These are phyloP conservation scores for Palaemon carinicauda DNA, from an alignment of 1,140 invertebrate genomes.

Conservation along the genomic window DNA sequence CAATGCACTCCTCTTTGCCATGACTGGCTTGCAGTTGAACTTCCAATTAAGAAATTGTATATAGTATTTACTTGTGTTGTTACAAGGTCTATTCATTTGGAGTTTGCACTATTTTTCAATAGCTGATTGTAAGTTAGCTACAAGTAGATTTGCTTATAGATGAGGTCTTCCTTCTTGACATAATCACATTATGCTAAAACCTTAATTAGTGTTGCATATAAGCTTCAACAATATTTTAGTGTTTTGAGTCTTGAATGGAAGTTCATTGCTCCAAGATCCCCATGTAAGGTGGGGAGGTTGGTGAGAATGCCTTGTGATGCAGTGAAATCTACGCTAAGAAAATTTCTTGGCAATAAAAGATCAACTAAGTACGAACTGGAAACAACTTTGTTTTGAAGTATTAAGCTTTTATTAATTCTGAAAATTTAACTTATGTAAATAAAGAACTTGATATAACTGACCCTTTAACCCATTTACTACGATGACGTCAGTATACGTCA, in stretches of 20 bases:
- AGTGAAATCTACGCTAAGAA: conserved; percentile 44
- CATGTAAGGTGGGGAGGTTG: conserved; percentile 57
- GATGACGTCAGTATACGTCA: too few relatives aligned
- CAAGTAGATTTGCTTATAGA: conserved; percentile 17
- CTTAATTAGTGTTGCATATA: conserved; percentile 1
- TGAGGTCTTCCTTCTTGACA: conserved; percentile 16
- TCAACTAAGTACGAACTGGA: not conserved
- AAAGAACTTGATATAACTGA: not conserved
- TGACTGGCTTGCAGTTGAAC: conserved; percentile 8
- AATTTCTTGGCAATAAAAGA: conserved; percentile 4
- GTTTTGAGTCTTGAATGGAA: conserved; percentile 28
- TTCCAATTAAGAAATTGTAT: conserved; percentile 24
- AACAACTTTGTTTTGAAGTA: not conserved
- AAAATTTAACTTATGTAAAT: not conserved
- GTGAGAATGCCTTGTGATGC: conserved; percentile 39
- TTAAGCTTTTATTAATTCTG: not conserved
- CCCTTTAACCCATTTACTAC: too few relatives aligned
- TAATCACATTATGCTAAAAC: conserved; percentile 44
- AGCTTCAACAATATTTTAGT: not conserved
- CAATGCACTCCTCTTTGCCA: conserved; percentile 5
- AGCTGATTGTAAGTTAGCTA: conserved; percentile 12
- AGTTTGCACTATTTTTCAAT: not conserved
- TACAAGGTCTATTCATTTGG: conserved; percentile 22
- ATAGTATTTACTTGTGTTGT: conserved; percentile 21
- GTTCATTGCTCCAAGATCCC: conserved; percentile 39